Evolutionary conservation across 2,113 vertebrate species (phyloP).

Genomic region (Tonatia bakeri): DNA sequence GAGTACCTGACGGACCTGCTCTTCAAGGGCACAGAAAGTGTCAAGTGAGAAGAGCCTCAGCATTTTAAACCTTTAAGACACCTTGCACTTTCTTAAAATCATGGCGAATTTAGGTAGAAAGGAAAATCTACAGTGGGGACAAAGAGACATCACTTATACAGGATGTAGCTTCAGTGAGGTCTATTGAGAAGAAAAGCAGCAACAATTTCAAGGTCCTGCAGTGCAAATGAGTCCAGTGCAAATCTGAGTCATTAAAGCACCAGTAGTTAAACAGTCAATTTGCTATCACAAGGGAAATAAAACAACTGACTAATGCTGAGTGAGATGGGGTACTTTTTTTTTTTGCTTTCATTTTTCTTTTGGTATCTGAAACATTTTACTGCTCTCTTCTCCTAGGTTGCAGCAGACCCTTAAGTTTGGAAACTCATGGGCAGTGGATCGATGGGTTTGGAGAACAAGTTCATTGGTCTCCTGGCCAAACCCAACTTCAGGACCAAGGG

Average conservation of each 20-base stretch:
- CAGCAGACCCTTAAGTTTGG: conserved; percentile 79
- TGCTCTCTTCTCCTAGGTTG: conserved; percentile 78
- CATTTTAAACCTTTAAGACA: background rate
- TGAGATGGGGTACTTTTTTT: background rate
- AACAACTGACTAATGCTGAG: background rate
- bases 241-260: background rate
- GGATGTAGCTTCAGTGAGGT: background rate
- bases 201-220: background rate
- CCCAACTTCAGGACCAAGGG: conserved; percentile 73
- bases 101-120: background rate
- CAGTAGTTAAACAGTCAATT: background rate
- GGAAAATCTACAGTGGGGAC: background rate
- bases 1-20: background rate
- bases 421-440: conserved; percentile 72
- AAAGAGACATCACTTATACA: background rate
- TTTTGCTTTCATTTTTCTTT: conserved; percentile 38
- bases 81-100: background rate
- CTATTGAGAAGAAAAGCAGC: background rate
- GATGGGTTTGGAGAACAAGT: conserved; percentile 71
- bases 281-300: background rate
- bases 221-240: background rate
- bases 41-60: background rate
- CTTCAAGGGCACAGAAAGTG: background rate
- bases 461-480: conserved; percentile 79
- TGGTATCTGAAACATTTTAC: conserved; percentile 20